Base-by-base conservation (phyloP, 2,888 invertebrate species). In the Drosophila paranaensis region DNA sequence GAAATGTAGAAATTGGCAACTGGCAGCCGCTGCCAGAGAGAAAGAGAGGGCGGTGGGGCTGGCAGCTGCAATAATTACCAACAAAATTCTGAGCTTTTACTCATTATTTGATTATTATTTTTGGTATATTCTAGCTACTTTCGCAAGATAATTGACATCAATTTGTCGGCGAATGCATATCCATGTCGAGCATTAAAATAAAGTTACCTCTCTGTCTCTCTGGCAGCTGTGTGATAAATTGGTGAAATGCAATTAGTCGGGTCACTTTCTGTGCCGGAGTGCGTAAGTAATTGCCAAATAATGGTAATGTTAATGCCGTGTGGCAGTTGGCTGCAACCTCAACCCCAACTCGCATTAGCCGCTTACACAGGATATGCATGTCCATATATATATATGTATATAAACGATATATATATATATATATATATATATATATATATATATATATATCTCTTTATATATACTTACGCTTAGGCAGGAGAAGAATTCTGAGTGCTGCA, bases 141-240 rank as follows among this genome's bases (percentile, higher is more conserved):
- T 82, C 80, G 86, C 82, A 82, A 79, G 71, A 64, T 73, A 86
- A 82, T 86, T 81, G 81, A 73, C 81, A 77, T 76, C 66, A 83
- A 82, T 82, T 73, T 81, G 25, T 60, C 43, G 42, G 37, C 45
- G 46, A 78, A 74, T 80, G 72, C 68, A 71, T 69, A 75, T 65
- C 60, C 64, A 74, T 62, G 64, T 70, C 61, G 45, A 54, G 61
- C 62, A 67, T 54, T 63, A 45, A 62, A 46, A 30, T 48, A 33
- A 48, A 48, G 30, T 48, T 14, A 39, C 6, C n/a, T 8, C 35
- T 10, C 42, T 8, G 11, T 8, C 39, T 30, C 43, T 46, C 13
- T 27, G 20, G 20, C 20, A 20, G 20, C 27, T 27, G 27, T 35
- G 40, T 66, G 82, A 83, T 83, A 82, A 83, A 85, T 89, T 76